Evolutionary conservation across 1,140 invertebrate genomes (phyloP).

Genomic region (Lasaia peninsularis): DNA sequence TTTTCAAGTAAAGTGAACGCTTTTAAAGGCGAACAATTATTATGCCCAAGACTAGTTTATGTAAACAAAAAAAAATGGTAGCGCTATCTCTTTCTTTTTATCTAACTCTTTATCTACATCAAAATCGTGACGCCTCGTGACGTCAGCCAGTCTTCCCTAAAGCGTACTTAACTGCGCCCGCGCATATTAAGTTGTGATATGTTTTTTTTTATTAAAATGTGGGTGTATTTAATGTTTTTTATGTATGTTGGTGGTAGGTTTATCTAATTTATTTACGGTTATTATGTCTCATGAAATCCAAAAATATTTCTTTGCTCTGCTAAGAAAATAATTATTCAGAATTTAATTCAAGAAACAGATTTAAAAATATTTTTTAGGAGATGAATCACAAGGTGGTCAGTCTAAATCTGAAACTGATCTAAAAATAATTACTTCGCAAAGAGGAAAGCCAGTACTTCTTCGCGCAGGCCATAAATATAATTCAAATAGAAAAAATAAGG

Average conservation of each 20-base stretch:
- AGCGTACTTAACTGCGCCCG: background rate
- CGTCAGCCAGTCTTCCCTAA: no score
- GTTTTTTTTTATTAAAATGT: background rate
- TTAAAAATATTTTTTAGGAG: conserved; percentile 6
- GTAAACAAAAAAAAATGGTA: background rate
- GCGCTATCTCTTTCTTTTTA: background rate
- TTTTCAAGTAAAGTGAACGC: no score
- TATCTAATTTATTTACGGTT: background rate
- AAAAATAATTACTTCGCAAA: conserved; percentile 4
- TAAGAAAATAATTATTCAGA: background rate
- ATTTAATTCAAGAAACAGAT: background rate
- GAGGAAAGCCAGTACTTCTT: no score
- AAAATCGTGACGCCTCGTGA: background rate
- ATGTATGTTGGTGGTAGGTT: background rate
- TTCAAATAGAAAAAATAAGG: conserved; percentile 5
- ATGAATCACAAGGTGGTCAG: conserved; percentile 1
- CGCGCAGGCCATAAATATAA: no score
- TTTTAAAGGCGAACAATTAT: no score
- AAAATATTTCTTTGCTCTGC: conserved; percentile 4
- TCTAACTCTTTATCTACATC: background rate
- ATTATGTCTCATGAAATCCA: background rate
- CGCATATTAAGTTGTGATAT: background rate
- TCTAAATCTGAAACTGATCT: conserved; percentile 4
- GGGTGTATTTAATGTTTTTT: background rate
- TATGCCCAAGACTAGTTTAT: background rate